Evolutionary conservation across 2,888 invertebrate species (phyloP), one percentile per base, ranked within the genome.

Genomic region (Linyphia triangularis): DNA sequence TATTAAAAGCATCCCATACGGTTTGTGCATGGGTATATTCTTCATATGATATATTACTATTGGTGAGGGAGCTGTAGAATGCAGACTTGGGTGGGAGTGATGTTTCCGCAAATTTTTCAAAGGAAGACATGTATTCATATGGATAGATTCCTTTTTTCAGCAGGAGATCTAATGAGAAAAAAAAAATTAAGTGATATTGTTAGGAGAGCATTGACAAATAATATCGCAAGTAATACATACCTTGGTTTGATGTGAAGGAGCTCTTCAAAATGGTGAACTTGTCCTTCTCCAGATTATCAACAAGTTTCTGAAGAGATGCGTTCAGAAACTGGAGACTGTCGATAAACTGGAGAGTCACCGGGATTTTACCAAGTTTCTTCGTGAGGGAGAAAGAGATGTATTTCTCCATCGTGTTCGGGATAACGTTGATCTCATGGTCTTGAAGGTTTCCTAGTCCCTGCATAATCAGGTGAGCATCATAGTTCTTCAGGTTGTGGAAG

Each of bases 1-100:
- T 91, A 0, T 88, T 69, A 43, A 90, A 90, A 77, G 89, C 63
- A 19, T 91, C 90, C 91, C 91, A 91, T 40, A 91, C 84, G 72
- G 78, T 37, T 37, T 85, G 24, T 7, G 91, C 91, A 90, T 90
- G 90, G 13, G 61, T 16, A 89, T 91, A 91, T 40, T 90, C 86
- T 19, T 90, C 78, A 24, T 75, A 22, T 24, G 65, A 59, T 9
- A 81, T 30, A 37, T 16, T 10, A 16, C 65, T 40, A 7, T 67
- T 30, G 16, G 40, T 22, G 16, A 78, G 26, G 10, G 33, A 16
- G 43, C 40, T 78, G 26, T 43, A 63, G 26, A 65, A 78, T 0
- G 59, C 61, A 26, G 19, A n/a, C n/a, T 24, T 16, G 3, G n/a
- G 16, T 6, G 81, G 81, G 0, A 69, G 22, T 0, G 7, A 9